phyloP scores from a whole-genome alignment of 2,888 invertebrate species.

The Torymus texanus region DNA sequence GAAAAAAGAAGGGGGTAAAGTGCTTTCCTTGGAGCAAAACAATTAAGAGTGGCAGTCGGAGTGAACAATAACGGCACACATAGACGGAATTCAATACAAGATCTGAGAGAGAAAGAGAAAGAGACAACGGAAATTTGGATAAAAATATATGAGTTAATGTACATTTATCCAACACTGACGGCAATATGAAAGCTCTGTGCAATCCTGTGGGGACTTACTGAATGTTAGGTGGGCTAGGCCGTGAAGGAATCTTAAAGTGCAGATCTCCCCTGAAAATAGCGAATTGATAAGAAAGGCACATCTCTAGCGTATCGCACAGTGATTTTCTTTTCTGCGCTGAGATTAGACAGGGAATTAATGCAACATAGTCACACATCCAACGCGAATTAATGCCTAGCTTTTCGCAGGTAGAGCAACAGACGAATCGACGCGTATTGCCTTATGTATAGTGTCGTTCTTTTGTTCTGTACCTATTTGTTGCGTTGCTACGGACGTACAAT shows the following conservation, averaged over 20 bases:
- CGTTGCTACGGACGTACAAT: no score
- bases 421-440: no score
- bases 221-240: slow-evolving; percentile 72
- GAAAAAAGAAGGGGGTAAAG: slow-evolving; percentile 12
- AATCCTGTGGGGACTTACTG: slow-evolving; percentile 69
- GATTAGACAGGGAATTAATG: background rate
- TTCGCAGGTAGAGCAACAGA: no score
- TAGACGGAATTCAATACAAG: slow-evolving; percentile 23
- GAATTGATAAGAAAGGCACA: slow-evolving; percentile 60
- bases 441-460: no score
- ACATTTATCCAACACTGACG: slow-evolving; percentile 56
- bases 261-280: slow-evolving; percentile 78
- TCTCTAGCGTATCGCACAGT: background rate
- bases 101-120: slow-evolving; percentile 48
- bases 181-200: slow-evolving; percentile 57
- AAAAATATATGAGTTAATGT: slow-evolving; percentile 25
- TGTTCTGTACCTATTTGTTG: no score
- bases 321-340: background rate
- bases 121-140: slow-evolving; percentile 44
- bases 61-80: slow-evolving; percentile 19
- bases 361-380: background rate
- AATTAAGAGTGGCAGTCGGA: slow-evolving; percentile 18
- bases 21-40: slow-evolving; percentile 31
- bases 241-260: slow-evolving; percentile 72
- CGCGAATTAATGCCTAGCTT: background rate